Base-by-base conservation (phyloP, 2,888 invertebrate species). In the Scrobipalpa atriplicella region DNA sequence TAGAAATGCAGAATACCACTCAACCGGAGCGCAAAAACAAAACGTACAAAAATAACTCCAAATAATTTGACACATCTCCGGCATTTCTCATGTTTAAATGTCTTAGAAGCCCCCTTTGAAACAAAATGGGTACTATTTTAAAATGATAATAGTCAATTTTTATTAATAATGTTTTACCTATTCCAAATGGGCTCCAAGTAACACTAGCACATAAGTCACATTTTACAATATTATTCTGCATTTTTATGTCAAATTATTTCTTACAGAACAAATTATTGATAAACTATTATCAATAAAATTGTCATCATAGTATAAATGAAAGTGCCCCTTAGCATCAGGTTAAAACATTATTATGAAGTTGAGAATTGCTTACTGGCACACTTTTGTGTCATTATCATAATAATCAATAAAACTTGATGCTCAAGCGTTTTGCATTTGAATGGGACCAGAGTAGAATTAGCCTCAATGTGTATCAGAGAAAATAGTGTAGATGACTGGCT, bases 161-260 rank as follows among this genome's bases (percentile, higher is more conserved):
- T 47, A 43, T n/a, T 43, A 47, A 16, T 3, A 43, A 47, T 16
- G n/a, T 3, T n/a, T 47, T 56, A 13, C 10, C 21, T n/a, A 38
- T 9, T 60, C 16, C 38, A 60, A 60, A 19, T 1, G 13, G 54
- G 60, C 60, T 38, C n/a, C 18, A 5, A 38, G 38, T 60, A 36
- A 60, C 60, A 60, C 38, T 36, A 60, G 36, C 36, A 19, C 10
- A 56, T 56, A 56, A 38, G 36, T 19, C 9, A 47, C 18, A 18
- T 29, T 13, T 21, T 5, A 75, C 79, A 83, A 85, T 82, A 82
- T 82, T 82, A 87, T 88, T 89, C 87, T 91, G 88, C 90, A 89
- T 85, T 86, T 85, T 82, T 86, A 86, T 82, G 82, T 81, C 82
- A 84, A 58, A 81, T 79, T 73, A 77, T 79, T 81, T 82, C 83